These are phyloP conservation scores for Nemotelus nigrinus DNA, from an alignment of 2,888 invertebrate genomes.

Conservation along the genomic window DNA sequence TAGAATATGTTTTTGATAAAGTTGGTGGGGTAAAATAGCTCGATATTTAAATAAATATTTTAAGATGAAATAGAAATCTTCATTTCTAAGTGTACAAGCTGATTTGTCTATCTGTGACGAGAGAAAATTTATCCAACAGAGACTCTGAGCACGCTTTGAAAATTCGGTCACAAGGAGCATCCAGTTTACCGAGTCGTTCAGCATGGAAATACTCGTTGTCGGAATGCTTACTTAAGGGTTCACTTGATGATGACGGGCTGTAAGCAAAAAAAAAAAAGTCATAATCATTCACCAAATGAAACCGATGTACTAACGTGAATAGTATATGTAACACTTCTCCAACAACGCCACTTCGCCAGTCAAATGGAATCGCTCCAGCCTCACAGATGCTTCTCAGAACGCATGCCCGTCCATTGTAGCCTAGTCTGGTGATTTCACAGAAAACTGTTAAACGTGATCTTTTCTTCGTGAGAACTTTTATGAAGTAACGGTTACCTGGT, in stretches of 20 bases:
- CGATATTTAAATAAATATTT: no score
- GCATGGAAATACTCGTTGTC: conserved; percentile 80
- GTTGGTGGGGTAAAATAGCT: no score
- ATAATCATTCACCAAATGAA: neutral
- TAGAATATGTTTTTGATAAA: no score
- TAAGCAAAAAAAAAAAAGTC: conserved; percentile 52
- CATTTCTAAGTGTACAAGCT: neutral
- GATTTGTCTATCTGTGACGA: neutral
- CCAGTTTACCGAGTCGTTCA: conserved; percentile 71
- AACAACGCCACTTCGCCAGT: conserved; percentile 75
- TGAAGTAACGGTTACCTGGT: conserved; percentile 65
- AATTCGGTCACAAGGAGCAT: conserved; percentile 58
- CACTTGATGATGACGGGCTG: conserved; percentile 78
- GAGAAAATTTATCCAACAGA: conserved; percentile 58
- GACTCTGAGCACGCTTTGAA: conserved; percentile 59
- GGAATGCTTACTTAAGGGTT: conserved; percentile 71
- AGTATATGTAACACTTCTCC: conserved; percentile 80
- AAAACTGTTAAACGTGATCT: conserved; percentile 39
- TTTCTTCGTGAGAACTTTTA: no score
- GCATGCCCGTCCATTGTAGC: conserved; percentile 75
- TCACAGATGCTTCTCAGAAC: conserved; percentile 81
- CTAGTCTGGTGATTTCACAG: conserved; percentile 65
- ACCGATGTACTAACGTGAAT: conserved; percentile 71
- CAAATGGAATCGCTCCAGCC: conserved; percentile 75
- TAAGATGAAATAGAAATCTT: no score